Evolutionary conservation across 1,140 invertebrate species (phyloP).

Genomic region (Aricia agestis): DNA sequence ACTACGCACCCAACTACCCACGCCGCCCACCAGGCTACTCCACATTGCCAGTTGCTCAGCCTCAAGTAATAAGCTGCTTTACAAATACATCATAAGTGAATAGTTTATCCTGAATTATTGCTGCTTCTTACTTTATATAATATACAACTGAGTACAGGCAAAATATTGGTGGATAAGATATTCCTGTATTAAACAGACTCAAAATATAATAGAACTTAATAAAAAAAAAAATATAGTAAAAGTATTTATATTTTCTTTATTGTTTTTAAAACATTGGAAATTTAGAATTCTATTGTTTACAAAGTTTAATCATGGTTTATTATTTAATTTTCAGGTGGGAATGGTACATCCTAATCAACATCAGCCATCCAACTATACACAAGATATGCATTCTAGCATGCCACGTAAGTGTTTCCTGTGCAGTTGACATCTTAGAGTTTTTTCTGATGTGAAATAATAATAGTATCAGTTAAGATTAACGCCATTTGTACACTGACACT

Average conservation of each 20-base stretch:
- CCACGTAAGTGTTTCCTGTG: slow-evolving; percentile 81
- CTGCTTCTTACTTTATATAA: no score
- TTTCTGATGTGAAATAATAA: background rate
- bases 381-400: slow-evolving; percentile 85
- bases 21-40: slow-evolving; percentile 91
- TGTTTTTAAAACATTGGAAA: no score
- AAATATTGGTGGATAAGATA: no score
- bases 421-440: background rate
- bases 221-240: no score
- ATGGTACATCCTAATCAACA: slow-evolving; percentile 86
- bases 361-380: slow-evolving; percentile 66
- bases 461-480: no score
- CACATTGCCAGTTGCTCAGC: slow-evolving; percentile 81
- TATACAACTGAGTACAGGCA: no score
- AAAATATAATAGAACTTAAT: no score
- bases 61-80: slow-evolving; percentile 49
- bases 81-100: no score
- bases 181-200: no score
- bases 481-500: background rate
- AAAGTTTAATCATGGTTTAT: background rate
- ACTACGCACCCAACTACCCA: slow-evolving; percentile 96
- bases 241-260: no score
- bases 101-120: no score
- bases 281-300: no score
- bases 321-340: slow-evolving; percentile 69